Percentiles rank a stretch among this genome's conserved stretches.
phyloP scores from a whole-genome alignment of 2,113 vertebrate species.

The Osmerus eperlanus region DNA sequence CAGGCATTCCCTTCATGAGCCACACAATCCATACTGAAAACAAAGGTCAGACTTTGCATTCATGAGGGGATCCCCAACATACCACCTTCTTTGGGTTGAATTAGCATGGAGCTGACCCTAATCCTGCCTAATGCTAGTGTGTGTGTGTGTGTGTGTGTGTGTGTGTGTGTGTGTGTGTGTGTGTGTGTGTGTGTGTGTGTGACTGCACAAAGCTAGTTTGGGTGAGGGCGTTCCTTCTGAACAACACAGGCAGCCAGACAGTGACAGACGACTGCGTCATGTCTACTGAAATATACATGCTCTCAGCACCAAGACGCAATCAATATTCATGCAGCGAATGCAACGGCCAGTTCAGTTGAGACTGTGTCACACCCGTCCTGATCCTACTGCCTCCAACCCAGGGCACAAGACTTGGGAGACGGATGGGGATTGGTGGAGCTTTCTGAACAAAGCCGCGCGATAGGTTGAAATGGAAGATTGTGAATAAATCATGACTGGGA shows the following conservation, averaged over 20 bases:
- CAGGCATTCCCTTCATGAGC: too few relatives aligned
- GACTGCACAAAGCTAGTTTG: slow-evolving; percentile 8
- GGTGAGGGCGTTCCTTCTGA: not conserved
- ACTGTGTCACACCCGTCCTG: slow-evolving; percentile 22
- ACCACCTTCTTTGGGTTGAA: too few relatives aligned
- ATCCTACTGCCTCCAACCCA: not conserved
- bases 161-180: not conserved
- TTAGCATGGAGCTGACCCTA: too few relatives aligned
- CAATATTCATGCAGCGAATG: slow-evolving; percentile 52
- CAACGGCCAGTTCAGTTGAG: slow-evolving; percentile 30
- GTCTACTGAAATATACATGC: slow-evolving; percentile 54
- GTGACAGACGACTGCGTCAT: slow-evolving; percentile 31
- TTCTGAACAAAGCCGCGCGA: not conserved
- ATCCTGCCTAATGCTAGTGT: not conserved
- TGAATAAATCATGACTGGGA: slow-evolving; percentile 50
- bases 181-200: slow-evolving; percentile 20
- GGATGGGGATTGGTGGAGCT: slow-evolving; percentile 10
- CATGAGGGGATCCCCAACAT: too few relatives aligned
- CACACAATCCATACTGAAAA: too few relatives aligned
- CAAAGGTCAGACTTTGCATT: not conserved
- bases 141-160: not conserved
- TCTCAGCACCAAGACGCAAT: slow-evolving; percentile 31
- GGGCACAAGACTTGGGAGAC: slow-evolving; percentile 6
- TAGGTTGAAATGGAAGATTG: slow-evolving; percentile 9
- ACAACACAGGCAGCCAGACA: slow-evolving; percentile 44